Evolutionary conservation across 2,113 vertebrate genomes (phyloP), one percentile per base, ranked within the genome.

Genomic region (Cebidichthys violaceus): DNA sequence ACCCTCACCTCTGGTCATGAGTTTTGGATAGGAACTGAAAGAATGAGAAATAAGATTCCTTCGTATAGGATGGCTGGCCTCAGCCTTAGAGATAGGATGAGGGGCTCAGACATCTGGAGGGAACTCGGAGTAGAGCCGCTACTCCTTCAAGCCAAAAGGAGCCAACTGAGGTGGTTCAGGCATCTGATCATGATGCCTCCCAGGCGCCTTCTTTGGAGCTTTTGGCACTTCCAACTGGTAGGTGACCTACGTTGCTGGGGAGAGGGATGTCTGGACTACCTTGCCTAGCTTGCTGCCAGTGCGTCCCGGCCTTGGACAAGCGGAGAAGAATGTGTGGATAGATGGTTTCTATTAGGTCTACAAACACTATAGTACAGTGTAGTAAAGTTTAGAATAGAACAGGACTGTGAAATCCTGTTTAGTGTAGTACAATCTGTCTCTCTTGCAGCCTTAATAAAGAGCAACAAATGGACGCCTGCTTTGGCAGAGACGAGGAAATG

Each of bases 401-500:
- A 14, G 5, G 11, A 24, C n/a, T 41, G 39, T 17, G 9, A 43
- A 43, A 27, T 43, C 9, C n/a, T 27, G n/a, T 27, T 4, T 9
- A 66, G 14, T 66, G 43, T 17, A 17, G 64, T 4, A 43, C 39
- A 66, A 66, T 64, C 33, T 65, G 33, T 41, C 24, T 68, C 10
- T 73, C 22, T 39, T 43, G 6, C 54, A 57, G 52, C 22, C 20
- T 66, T 64, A 69, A 81, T 70, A 81, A 75, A 81, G 66, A 67
- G 29, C 43, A 78, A 47, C 67, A 67, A 59, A 74, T 77, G 79
- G 62, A 66, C 5, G 47, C 6, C 47, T 68, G 64, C 68, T 33
- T 6, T 37, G 65, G 35, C 1, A 4, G 37, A 71, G 66, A 61
- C 61, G 59, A 77, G 84, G 60, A 86, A 72, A 82, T 78, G 50